Evolutionary conservation across 2,113 vertebrate genomes (phyloP).

Genomic region (Spermophilus dauricus): DNA sequence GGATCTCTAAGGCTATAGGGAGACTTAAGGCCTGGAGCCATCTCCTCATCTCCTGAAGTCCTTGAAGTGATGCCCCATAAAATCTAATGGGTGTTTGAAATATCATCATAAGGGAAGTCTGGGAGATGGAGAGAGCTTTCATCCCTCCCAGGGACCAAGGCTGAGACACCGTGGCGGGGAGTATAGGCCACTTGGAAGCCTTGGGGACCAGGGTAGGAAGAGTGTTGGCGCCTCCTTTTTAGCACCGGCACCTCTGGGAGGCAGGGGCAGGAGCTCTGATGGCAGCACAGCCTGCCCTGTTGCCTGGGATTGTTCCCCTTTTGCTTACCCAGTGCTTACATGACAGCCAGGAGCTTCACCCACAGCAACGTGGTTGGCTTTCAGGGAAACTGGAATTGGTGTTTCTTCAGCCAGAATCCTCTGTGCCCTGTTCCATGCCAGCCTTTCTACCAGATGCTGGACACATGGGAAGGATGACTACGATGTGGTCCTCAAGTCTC

Average conservation of each 20-base stretch:
- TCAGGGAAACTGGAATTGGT: accelerated
- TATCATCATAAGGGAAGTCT: not conserved
- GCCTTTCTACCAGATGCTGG: not conserved
- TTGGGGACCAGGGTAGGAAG: not conserved
- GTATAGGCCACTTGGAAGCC: not conserved
- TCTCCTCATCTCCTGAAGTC: not conserved
- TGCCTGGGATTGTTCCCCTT: not conserved
- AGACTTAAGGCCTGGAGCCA: not conserved
- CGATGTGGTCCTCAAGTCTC: not conserved
- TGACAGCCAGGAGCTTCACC: accelerated
- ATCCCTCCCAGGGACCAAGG: not conserved
- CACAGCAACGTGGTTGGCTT: too few species aligned
- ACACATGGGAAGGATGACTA: not conserved
- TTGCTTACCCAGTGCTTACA: not conserved
- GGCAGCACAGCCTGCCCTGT: not conserved
- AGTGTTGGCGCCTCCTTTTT: not conserved
- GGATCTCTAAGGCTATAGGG: not conserved
- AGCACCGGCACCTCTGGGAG: not conserved
- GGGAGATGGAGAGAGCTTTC: conserved; percentile 7
- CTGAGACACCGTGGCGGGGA: conserved; percentile 30
- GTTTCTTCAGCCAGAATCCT: not conserved
- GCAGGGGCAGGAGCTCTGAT: not conserved
- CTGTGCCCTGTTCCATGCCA: not conserved
- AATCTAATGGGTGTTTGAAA: conserved; percentile 74
- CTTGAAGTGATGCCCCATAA: conserved; percentile 52